Base-by-base conservation (phyloP, 1,140 invertebrate genomes). In the Pristionchus pacificus region DNA sequence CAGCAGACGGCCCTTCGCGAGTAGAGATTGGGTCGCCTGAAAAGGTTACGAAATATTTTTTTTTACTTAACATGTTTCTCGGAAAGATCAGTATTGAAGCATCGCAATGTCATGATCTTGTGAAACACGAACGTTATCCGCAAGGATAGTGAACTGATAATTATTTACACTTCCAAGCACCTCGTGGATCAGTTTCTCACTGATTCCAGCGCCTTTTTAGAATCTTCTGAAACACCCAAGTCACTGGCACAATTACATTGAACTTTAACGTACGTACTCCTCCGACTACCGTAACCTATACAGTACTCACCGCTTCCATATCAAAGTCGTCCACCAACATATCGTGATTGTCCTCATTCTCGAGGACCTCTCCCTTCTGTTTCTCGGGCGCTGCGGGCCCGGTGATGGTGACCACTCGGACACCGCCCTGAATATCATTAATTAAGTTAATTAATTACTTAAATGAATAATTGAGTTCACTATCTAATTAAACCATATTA, bases 301-400 rank as follows among this genome's bases (percentile, higher is more conserved):
- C n/a, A n/a, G 10, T 64, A 62, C 28, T 15, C 3, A 74, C 78
- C 60, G 79, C 61, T 24, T 83, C 81, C 15, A 83, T 70, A 74
- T 84, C 81, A 57, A 83, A 78, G 65, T 84, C 81, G 61, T 84
- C 82, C 19, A 77, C 67, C n/a, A 74, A 33, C 15, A 64, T 70
- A 28, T 75, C 80, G 14, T 58, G 33, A 49, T 77, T 78, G 27
- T 81, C 81, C 61, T 83, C 81, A 33, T 72, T 77, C 67, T 84
- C 82, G 27, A 83, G 68, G 60, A 83, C 77, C 59, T 83, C 82
- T 24, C 81, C 81, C 59, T 84, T 84, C 28, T 78, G 74, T 19
- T 61, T 61, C 29, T 73, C 71, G 30, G 62, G 32, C 19, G 69
- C 64, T 13, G 74, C 64, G n/a, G n/a, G n/a, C n/a, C n/a, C n/a